Percentiles rank a stretch among this genome's conserved stretches.
Conservation (phyloP, 2,888 invertebrate species). For the Drosophila macrospina region DNA sequence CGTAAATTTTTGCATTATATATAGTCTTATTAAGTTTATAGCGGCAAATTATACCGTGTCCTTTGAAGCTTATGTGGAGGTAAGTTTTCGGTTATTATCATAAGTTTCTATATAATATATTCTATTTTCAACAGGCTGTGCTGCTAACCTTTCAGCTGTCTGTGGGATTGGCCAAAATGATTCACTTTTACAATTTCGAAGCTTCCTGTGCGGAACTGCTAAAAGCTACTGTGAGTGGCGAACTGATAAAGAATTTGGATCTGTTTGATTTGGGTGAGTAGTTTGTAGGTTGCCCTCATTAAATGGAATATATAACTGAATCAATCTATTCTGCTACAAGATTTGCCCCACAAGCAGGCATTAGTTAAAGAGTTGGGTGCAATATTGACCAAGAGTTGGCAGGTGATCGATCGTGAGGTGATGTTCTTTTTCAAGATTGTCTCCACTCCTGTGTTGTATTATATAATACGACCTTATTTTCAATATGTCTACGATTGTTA, state of each 20-base stretch:
- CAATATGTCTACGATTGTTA: slow-evolving; percentile 71
- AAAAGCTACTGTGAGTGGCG: slow-evolving; percentile 50
- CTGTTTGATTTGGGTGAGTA: slow-evolving; percentile 64
- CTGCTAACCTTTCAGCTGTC: slow-evolving; percentile 64
- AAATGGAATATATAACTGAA: background rate
- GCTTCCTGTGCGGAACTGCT: slow-evolving; percentile 44
- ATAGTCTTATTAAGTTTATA: slow-evolving; percentile 61
- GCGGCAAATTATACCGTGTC: slow-evolving; percentile 56
- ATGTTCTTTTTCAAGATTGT: slow-evolving; percentile 72
- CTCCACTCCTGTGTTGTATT: slow-evolving; percentile 63
- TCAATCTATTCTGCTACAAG: slow-evolving; percentile 20
- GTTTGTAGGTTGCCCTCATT: accelerated
- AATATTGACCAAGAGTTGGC: slow-evolving; percentile 58
- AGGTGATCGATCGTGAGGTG: slow-evolving; percentile 60
- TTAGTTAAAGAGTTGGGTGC: slow-evolving; percentile 43
- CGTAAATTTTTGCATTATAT: slow-evolving; percentile 56
- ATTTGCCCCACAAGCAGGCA: slow-evolving; percentile 36
- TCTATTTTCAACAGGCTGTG: slow-evolving; percentile 45
- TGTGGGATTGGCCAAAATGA: slow-evolving; percentile 66
- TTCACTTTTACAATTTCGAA: slow-evolving; percentile 47
- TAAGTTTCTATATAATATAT: background rate
- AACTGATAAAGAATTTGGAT: slow-evolving; percentile 51
- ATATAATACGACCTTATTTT: slow-evolving; percentile 62
- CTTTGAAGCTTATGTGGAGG: slow-evolving; percentile 73
- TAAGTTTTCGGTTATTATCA: background rate